A percentile compares a stretch with the other conserved stretches of the same genome.
These are phyloP conservation scores for Wasmannia auropunctata DNA, from an alignment of 1,140 invertebrate species.

Conservation along the genomic window DNA sequence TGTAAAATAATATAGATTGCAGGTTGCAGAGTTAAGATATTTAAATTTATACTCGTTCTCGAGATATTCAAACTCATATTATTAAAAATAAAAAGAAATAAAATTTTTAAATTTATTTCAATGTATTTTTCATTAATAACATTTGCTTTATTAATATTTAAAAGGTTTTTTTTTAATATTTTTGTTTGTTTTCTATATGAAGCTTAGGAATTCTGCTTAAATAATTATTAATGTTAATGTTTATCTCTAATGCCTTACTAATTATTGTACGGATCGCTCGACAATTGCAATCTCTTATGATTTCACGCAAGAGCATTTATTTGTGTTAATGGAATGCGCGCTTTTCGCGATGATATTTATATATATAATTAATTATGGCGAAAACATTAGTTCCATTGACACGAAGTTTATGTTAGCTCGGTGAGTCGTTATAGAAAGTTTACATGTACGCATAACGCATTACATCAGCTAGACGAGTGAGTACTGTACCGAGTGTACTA, in stretches of 20 bases:
- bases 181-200: not conserved
- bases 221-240: not conserved
- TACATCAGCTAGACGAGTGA: not conserved
- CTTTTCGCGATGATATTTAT: not conserved
- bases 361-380: constrained; percentile 12
- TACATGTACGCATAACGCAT: constrained; percentile 9
- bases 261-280: not conserved
- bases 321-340: not conserved
- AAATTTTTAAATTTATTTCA: no score
- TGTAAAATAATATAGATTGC: no score
- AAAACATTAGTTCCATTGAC: constrained; percentile 3
- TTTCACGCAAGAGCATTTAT: not conserved
- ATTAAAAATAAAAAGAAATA: no score
- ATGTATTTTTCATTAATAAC: not conserved
- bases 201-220: not conserved
- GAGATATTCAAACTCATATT: no score
- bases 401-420: constrained; percentile 12
- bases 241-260: not conserved
- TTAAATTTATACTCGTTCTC: no score
- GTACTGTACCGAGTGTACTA: not conserved
- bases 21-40: not conserved
- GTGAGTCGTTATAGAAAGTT: constrained; percentile 22
- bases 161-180: not conserved
- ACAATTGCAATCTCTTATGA: not conserved
- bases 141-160: not conserved